A percentile compares a stretch with the other conserved stretches of the same genome.
Conservation (phyloP, 2,113 vertebrate genomes). For the Oxyura jamaicensis region DNA sequence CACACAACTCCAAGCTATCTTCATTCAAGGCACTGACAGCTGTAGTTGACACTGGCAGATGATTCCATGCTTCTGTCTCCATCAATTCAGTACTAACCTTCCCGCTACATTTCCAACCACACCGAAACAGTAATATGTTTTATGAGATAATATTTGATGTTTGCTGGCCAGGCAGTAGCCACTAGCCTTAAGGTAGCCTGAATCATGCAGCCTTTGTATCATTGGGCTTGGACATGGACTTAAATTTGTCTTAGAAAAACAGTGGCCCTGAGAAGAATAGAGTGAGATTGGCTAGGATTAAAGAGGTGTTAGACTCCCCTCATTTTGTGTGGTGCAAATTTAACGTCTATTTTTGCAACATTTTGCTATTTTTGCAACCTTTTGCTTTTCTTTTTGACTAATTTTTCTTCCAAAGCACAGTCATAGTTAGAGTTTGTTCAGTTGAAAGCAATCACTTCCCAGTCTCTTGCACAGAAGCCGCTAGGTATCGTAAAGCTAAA, state of each 20-base stretch:
- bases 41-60: not conserved
- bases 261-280: not conserved
- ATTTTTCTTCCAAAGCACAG: not conserved
- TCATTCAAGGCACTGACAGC: not conserved
- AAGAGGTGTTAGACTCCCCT: not conserved
- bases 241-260: not conserved
- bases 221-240: not conserved
- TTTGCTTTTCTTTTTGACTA: not conserved
- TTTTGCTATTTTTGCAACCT: not conserved
- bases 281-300: not conserved
- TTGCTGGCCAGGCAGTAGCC: not conserved
- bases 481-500: not conserved
- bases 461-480: not conserved
- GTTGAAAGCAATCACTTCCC: not conserved
- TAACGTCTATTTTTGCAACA: not conserved
- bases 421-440: not conserved
- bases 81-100: not conserved
- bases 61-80: not conserved
- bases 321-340: not conserved
- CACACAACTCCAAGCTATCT: not conserved
- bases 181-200: not conserved
- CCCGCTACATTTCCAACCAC: not conserved
- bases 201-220: not conserved
- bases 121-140: not conserved
- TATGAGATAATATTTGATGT: not conserved